phyloP scores from a whole-genome alignment of 2,113 vertebrate species.

The Phylloscopus whistleri region DNA sequence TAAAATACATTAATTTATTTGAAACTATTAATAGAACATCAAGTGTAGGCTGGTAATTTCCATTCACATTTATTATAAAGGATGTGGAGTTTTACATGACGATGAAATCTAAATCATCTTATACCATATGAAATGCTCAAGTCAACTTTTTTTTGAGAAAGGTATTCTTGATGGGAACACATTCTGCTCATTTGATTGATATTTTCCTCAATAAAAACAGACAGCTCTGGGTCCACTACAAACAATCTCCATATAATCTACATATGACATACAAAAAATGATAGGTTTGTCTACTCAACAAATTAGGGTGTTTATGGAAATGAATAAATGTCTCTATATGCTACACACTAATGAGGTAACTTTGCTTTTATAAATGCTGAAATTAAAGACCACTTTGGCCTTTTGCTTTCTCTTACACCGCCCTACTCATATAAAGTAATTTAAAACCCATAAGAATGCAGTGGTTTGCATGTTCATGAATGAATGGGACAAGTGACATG shows the following conservation, averaged over 20 bases:
- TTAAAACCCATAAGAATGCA: background rate
- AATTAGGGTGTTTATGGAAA: background rate
- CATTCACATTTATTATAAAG: background rate
- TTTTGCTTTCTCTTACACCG: background rate
- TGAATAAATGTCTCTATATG: background rate
- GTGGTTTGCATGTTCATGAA: background rate
- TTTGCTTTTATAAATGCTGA: background rate
- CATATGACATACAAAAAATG: background rate
- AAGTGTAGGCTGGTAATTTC: background rate
- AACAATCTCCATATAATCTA: background rate
- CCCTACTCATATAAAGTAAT: background rate
- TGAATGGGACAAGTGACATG: background rate
- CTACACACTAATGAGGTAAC: background rate
- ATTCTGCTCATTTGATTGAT: background rate
- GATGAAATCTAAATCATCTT: background rate
- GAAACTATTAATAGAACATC: background rate
- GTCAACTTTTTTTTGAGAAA: background rate
- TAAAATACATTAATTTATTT: background rate
- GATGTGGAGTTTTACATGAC: background rate
- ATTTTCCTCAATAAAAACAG: background rate
- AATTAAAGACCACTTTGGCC: background rate
- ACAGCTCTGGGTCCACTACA: background rate
- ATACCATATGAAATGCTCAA: background rate
- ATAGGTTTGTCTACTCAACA: accelerated
- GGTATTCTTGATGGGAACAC: background rate